These are phyloP conservation scores for Drosophila lacteicornis DNA, from an alignment of 1,140 invertebrate species.

Conservation along the genomic window DNA sequence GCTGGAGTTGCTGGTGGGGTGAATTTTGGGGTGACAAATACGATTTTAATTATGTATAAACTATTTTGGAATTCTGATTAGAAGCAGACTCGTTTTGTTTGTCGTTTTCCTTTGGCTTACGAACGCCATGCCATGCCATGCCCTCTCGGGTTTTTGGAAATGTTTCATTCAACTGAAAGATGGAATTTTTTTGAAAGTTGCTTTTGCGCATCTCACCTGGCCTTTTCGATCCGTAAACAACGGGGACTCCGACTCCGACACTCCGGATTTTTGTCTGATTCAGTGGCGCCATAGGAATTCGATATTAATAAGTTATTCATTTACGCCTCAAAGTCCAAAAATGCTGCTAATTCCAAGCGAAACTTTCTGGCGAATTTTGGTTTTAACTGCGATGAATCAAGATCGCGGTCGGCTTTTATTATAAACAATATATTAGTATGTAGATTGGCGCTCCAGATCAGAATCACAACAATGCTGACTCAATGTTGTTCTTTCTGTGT, in stretches of 20 bases:
- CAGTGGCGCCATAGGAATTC: slow-evolving; percentile 59
- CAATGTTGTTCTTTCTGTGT: slow-evolving; percentile 50
- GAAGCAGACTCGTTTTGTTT: slow-evolving; percentile 35
- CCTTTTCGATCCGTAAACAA: slow-evolving; percentile 55
- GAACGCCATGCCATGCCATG: not conserved
- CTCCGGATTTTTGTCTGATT: slow-evolving; percentile 30
- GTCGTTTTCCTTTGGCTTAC: slow-evolving; percentile 23
- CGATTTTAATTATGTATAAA: slow-evolving; percentile 70
- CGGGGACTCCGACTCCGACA: slow-evolving; percentile 46
- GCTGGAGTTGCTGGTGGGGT: slow-evolving; percentile 44
- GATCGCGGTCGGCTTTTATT: slow-evolving; percentile 42
- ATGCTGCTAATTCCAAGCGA: slow-evolving; percentile 59
- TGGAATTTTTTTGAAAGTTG: slow-evolving; percentile 73
- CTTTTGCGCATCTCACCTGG: slow-evolving; percentile 59
- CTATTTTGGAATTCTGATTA: slow-evolving; percentile 47
- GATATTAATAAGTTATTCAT: slow-evolving; percentile 65
- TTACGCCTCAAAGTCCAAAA: slow-evolving; percentile 65
- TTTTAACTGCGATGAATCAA: slow-evolving; percentile 72
- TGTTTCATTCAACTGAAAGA: slow-evolving; percentile 67
- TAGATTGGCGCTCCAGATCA: slow-evolving; percentile 61
- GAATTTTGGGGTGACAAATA: slow-evolving; percentile 61
- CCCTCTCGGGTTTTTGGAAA: slow-evolving; percentile 35
- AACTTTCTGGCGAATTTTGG: slow-evolving; percentile 63
- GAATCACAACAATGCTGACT: slow-evolving; percentile 57
- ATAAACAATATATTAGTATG: slow-evolving; percentile 64